Conservation (phyloP, 1,140 invertebrate genomes). For the Grapholita molesta region DNA sequence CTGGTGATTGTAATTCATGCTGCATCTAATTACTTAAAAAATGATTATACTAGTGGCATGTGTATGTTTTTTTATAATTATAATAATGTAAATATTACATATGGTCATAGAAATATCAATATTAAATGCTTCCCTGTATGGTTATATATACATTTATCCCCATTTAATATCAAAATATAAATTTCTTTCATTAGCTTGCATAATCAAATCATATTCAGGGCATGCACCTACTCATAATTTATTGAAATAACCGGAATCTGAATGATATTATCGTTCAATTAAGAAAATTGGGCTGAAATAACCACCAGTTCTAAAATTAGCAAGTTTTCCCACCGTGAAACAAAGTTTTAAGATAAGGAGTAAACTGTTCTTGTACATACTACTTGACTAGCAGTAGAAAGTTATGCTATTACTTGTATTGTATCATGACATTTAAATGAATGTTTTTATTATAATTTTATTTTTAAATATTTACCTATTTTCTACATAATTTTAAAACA, state of each 20-base stretch:
- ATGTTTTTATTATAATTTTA: conserved; percentile 14
- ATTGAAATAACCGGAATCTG: conserved; percentile 19
- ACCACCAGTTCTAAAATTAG: conserved; percentile 65
- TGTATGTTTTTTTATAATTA: not conserved
- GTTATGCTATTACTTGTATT: conserved; percentile 5
- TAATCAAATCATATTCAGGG: not conserved
- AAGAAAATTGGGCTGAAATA: conserved; percentile 49
- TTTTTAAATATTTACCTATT: conserved; percentile 16
- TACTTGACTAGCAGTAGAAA: conserved; percentile 15
- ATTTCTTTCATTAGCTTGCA: not conserved
- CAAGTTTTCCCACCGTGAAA: conserved; percentile 72
- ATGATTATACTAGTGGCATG: not conserved
- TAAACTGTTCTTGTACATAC: conserved; percentile 43
- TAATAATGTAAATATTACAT: not conserved
- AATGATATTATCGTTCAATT: conserved; percentile 28
- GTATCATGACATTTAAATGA: conserved; percentile 12
- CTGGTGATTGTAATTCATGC: conserved; percentile 1
- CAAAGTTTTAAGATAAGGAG: conserved; percentile 57
- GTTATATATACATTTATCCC: conserved; percentile 1
- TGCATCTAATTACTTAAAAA: not conserved
- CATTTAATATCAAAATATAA: conserved; percentile 1
- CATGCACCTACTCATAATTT: conserved; percentile 7
- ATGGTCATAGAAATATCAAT: not conserved
- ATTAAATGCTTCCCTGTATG: conserved; percentile 1
- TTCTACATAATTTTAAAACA: conserved; percentile 11